phyloP scores from a whole-genome alignment of 2,888 invertebrate genomes.

The Capitulum mitella region DNA sequence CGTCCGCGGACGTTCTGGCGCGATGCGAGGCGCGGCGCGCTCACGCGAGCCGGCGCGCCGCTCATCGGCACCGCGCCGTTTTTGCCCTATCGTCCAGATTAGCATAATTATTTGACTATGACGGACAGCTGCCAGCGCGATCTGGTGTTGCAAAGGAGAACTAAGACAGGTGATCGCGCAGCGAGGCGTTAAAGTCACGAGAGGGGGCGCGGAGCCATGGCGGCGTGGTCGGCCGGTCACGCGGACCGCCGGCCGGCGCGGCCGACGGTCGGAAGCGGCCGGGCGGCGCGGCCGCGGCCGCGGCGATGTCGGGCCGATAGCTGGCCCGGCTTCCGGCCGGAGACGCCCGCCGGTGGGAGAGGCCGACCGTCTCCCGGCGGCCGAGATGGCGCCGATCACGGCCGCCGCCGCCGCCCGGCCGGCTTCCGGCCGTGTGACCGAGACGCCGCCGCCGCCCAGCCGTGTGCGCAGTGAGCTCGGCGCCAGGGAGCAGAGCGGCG shows the following conservation, averaged over 20 bases:
- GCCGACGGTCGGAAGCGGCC: constrained; percentile 12
- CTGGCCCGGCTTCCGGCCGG: neutral
- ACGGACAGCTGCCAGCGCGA: constrained; percentile 17
- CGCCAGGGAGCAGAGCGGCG: no score
- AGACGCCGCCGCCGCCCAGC: neutral
- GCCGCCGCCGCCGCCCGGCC: neutral
- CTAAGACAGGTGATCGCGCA: neutral
- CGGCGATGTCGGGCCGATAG: neutral
- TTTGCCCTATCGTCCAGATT: neutral
- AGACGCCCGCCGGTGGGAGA: neutral
- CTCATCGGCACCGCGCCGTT: constrained; percentile 13
- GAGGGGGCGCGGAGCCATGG: neutral
- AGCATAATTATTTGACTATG: neutral
- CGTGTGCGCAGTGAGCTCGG: no score
- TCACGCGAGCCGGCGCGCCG: neutral
- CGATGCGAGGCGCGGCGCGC: neutral
- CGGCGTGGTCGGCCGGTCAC: neutral
- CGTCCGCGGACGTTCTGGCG: neutral
- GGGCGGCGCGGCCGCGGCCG: constrained; percentile 4
- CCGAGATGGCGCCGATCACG: neutral
- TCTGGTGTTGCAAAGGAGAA: neutral
- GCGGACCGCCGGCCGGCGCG: no score
- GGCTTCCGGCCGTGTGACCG: neutral
- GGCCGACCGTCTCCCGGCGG: neutral
- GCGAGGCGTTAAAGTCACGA: constrained; percentile 13